phyloP scores from a whole-genome alignment of 2,113 vertebrate genomes.

The Ivindomyrus marchei region DNA sequence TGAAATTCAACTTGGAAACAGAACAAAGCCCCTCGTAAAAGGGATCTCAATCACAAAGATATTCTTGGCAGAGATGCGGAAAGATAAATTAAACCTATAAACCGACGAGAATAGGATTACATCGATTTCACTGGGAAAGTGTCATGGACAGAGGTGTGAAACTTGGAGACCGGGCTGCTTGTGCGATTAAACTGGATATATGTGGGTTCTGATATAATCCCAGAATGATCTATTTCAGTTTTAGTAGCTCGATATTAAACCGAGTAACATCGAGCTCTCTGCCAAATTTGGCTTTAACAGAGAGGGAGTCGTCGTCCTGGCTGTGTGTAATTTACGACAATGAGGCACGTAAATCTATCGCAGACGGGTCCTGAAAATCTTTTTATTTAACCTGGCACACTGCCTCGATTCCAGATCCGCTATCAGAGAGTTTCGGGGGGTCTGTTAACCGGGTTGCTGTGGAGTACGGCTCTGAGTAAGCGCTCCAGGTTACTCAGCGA shows the following conservation, averaged over 20 bases:
- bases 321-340: constrained; percentile 14
- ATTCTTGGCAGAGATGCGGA: constrained; percentile 11
- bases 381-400: constrained; percentile 35
- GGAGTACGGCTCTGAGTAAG: not conserved
- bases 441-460: not conserved
- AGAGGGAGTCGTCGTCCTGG: constrained; percentile 24
- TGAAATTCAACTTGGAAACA: constrained; percentile 23
- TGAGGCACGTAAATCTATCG: constrained; percentile 34
- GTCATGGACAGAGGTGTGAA: constrained; percentile 26
- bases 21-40: constrained; percentile 15
- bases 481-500: not conserved
- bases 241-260: constrained; percentile 28
- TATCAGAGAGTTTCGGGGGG: constrained; percentile 5
- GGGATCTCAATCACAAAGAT: constrained; percentile 5
- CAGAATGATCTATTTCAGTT: constrained; percentile 28
- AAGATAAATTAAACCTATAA: constrained; percentile 29
- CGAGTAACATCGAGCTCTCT: not conserved
- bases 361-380: constrained; percentile 29
- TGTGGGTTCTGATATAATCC: constrained; percentile 30
- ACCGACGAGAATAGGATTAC: constrained; percentile 23
- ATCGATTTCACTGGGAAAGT: constrained; percentile 32
- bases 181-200: constrained; percentile 23
- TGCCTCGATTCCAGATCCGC: constrained; percentile 9
- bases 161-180: constrained; percentile 1
- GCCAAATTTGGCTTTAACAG: constrained; percentile 32